Conservation (phyloP, 2,113 vertebrate genomes). For the Noctilio leporinus region DNA sequence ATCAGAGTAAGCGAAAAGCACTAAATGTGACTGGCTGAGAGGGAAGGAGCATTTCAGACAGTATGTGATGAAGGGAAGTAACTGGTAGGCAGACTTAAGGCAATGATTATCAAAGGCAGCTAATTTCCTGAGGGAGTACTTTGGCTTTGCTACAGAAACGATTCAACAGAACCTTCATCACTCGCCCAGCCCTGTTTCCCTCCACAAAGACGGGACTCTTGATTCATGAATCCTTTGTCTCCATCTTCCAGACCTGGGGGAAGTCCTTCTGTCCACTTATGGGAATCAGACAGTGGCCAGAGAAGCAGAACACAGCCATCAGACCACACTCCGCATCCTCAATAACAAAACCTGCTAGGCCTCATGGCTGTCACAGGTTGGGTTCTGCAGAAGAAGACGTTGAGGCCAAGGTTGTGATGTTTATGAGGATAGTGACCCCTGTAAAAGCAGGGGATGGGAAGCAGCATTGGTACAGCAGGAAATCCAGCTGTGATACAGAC, state of each 20-base stretch:
- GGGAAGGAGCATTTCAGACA: not conserved
- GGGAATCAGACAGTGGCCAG: not conserved
- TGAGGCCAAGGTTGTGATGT: not conserved
- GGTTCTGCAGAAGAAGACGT: not conserved
- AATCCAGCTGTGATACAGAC: not conserved
- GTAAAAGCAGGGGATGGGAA: not conserved
- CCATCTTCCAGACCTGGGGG: not conserved
- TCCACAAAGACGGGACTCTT: not conserved
- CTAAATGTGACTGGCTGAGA: not conserved
- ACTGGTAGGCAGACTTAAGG: slow-evolving; percentile 63
- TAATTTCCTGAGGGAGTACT: slow-evolving; percentile 57
- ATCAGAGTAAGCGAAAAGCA: slow-evolving; percentile 31
- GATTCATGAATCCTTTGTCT: not conserved
- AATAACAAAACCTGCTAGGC: not conserved
- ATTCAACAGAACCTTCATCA: slow-evolving; percentile 61
- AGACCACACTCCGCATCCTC: not conserved
- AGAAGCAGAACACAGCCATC: not conserved
- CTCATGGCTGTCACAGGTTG: not conserved
- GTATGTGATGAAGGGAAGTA: slow-evolving; percentile 13
- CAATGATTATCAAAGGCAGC: slow-evolving; percentile 46
- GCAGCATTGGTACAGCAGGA: not conserved
- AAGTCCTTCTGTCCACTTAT: not conserved
- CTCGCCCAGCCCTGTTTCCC: not conserved
- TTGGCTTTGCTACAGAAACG: slow-evolving; percentile 38
- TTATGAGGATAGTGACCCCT: not conserved